These are phyloP conservation scores for Neopelma chrysocephalum DNA, from an alignment of 2,797 vertebrate genomes.

Conservation along the genomic window DNA sequence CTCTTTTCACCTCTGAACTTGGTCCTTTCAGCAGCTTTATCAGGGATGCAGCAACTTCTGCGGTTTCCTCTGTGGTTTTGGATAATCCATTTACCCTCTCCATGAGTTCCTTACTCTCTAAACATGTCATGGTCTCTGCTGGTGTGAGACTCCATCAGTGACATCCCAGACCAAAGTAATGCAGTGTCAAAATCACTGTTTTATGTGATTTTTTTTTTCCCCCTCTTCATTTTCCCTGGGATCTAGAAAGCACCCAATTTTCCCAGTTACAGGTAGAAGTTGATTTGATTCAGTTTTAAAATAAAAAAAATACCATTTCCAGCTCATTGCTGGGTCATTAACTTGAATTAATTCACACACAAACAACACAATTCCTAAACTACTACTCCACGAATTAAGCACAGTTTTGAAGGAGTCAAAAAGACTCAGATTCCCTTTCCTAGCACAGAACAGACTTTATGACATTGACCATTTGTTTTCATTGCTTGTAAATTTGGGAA, in stretches of 20 bases:
- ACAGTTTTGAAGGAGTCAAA: background rate
- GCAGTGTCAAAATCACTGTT: background rate
- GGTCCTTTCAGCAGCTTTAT: background rate
- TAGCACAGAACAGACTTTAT: background rate
- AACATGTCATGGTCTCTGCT: background rate
- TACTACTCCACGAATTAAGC: background rate
- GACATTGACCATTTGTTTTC: background rate
- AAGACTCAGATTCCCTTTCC: background rate
- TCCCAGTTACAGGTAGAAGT: background rate
- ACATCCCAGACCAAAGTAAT: background rate
- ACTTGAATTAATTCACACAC: background rate
- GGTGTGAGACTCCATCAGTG: background rate
- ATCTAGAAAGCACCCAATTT: background rate
- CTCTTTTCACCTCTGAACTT: conserved; percentile 7
- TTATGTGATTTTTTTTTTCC: background rate
- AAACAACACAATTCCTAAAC: background rate
- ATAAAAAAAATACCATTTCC: background rate
- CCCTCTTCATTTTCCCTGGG: background rate
- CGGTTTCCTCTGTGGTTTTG: background rate
- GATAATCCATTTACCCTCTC: background rate
- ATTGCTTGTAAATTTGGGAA: background rate
- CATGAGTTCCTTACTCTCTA: background rate
- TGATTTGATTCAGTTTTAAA: background rate
- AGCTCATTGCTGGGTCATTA: background rate
- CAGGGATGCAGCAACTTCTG: background rate